phyloP scores from a whole-genome alignment of 2,113 vertebrate genomes.

The Chionis minor region DNA sequence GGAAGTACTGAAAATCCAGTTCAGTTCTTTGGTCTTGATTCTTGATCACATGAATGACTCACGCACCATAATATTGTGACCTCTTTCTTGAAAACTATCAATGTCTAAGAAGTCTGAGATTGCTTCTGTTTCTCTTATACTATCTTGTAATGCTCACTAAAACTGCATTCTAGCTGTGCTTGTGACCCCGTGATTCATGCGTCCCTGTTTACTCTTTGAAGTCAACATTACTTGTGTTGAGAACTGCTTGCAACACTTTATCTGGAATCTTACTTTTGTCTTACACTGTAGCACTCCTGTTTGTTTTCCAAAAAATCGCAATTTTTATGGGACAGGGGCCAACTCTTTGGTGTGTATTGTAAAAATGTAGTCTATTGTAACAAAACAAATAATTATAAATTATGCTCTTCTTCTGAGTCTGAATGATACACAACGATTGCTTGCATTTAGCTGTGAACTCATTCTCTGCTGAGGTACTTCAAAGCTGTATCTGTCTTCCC shows the following conservation, averaged over 20 bases:
- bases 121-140: neutral
- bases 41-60: neutral
- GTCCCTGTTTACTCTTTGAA: neutral
- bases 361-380: neutral
- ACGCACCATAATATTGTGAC: neutral
- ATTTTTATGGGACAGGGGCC: neutral
- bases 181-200: neutral
- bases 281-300: neutral
- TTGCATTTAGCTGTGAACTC: neutral
- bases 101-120: neutral
- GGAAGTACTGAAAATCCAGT: neutral
- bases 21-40: neutral
- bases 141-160: neutral
- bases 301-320: neutral
- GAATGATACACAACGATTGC: neutral
- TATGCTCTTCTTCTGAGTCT: neutral
- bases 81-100: neutral
- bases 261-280: neutral
- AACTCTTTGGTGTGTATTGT: neutral
- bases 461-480: neutral
- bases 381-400: neutral
- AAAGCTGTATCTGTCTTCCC: neutral
- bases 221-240: neutral
- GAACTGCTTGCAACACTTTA: neutral
- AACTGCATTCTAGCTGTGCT: neutral